Base-by-base conservation (phyloP, 92 coral and sea anemone species). In the Porites divaricata region DNA sequence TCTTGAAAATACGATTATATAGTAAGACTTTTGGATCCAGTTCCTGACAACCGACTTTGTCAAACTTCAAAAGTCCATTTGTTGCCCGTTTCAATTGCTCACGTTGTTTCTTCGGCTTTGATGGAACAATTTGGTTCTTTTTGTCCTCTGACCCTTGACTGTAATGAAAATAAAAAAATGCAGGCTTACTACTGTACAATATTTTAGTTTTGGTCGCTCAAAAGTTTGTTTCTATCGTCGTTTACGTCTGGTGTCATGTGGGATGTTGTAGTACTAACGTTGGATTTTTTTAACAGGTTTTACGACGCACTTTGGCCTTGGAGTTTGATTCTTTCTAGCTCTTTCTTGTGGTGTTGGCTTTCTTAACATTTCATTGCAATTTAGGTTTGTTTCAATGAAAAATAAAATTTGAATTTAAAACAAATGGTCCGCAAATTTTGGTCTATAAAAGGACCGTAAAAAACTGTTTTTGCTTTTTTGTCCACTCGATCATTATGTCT, bases 1-100 rank as follows among this genome's bases (percentile, higher is more conserved):
- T 90, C 88, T 90, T 90, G 84, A 90, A 90, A 59, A 90, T 65
- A 11, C 93, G 93, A 65, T 90, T 90, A 70, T 85, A 90, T 28
- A 90, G 81, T 26, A 90, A 79, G 5, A 90, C 80, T 15, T 70
- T 68, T 7, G 93, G 93, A 69, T 90, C 88, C 50, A 86, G 83
- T 21, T 90, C 83, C 9, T 78, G 85, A 73, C 98, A 94, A 53
- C 76, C 56, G 59, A 81, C 9, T 4, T 45, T 65, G 15, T 81
- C 72, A 76, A 80, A 90, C 90, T 23, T 81, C 84, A 90, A 72
- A 66, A 90, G 62, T 64, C 93, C 86, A 62, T 82, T 82, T 23
- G 63, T 72, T 24, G 61, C 72, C 67, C 20, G 79, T 61, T 58
- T 70, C 48, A 77, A 54, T 71, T 58, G 8, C 20, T 9, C 65